phyloP scores from a whole-genome alignment of 1,140 invertebrate species.

The Hylyphantes graminicola region DNA sequence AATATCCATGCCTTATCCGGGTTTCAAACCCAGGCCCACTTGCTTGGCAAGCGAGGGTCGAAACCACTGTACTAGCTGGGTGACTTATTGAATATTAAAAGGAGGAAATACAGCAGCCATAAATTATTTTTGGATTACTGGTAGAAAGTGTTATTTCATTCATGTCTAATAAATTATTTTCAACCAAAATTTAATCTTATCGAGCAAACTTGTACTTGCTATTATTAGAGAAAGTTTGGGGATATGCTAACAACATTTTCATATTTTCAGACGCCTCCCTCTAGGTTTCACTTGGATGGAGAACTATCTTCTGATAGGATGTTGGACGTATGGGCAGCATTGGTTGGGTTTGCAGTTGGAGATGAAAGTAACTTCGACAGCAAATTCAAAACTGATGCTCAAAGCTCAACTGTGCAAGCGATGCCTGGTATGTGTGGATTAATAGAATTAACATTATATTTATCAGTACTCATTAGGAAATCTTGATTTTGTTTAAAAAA shows the following conservation, averaged over 20 bases:
- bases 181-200: neutral
- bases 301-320: conserved; percentile 30
- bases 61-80: too few species aligned
- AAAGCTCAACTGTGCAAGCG: neutral
- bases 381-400: neutral
- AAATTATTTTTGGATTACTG: too few species aligned
- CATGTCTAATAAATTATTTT: too few species aligned
- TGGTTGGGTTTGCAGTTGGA: conserved; percentile 37
- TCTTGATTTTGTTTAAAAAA: neutral
- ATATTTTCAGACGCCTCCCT: conserved; percentile 19
- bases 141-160: too few species aligned
- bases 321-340: conserved; percentile 31
- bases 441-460: neutral
- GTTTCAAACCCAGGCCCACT: too few species aligned
- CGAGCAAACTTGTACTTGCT: neutral
- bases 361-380: conserved; percentile 34
- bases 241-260: neutral
- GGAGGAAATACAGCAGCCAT: too few species aligned
- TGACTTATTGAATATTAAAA: too few species aligned
- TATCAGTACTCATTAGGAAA: neutral
- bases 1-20: too few species aligned
- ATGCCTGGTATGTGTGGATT: conserved; percentile 1
- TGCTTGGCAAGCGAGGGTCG: too few species aligned
- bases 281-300: conserved; percentile 43
- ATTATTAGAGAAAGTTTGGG: neutral